Conservation (phyloP, 2,888 invertebrate genomes). For the Doris montereyensis region DNA sequence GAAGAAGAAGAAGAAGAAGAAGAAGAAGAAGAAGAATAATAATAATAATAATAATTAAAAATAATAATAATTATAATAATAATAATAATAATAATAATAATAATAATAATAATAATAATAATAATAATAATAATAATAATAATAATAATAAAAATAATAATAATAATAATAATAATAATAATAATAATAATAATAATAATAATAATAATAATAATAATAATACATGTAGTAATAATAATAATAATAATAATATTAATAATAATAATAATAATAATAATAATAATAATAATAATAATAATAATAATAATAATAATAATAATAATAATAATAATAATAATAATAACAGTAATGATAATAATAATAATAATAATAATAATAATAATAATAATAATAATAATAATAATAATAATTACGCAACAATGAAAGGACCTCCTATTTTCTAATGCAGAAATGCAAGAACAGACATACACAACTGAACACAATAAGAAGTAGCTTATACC, state of each 20-base stretch:
- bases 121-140: neutral
- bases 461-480: no score
- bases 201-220: neutral
- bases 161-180: constrained; percentile 1
- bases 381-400: neutral
- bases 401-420: neutral
- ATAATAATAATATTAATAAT: neutral
- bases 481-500: no score
- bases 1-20: constrained; percentile 13
- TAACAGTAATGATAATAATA: constrained; percentile 16
- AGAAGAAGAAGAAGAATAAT: constrained; percentile 2
- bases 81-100: neutral
- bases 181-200: neutral
- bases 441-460: no score
- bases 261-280: neutral
- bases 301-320: constrained; percentile 20
- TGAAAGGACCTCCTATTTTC: no score
- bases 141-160: neutral
- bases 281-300: constrained; percentile 11
- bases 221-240: neutral
- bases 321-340: constrained; percentile 21
- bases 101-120: neutral
- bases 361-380: constrained; percentile 12
- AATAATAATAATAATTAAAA: constrained; percentile 8
- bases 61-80: neutral